Percentiles rank a stretch among this genome's conserved stretches.
phyloP scores from a whole-genome alignment of 2,113 vertebrate genomes.

The Bufo bufo region DNA sequence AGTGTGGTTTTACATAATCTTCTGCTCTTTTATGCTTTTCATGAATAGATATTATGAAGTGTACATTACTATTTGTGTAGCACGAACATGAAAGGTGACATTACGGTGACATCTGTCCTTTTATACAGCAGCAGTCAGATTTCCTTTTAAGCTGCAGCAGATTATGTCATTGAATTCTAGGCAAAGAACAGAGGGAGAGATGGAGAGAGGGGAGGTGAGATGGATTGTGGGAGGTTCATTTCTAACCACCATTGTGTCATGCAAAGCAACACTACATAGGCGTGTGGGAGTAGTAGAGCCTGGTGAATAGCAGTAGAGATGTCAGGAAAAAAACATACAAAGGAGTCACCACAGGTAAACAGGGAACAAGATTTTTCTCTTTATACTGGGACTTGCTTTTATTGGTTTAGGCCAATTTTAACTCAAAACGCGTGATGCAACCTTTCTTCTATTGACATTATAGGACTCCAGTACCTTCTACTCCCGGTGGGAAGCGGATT shows the following conservation, averaged over 20 bases:
- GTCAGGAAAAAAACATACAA: not conserved
- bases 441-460: not conserved
- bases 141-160: constrained; percentile 15
- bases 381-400: not conserved
- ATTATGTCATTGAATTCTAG: constrained; percentile 21
- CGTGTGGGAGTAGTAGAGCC: not conserved
- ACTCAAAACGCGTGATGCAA: not conserved
- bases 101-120: constrained; percentile 16
- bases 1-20: constrained; percentile 5
- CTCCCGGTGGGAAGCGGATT: too few species aligned
- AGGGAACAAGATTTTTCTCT: not conserved
- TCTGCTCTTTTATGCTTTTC: not conserved
- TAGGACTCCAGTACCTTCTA: not conserved
- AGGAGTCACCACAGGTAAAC: not conserved
- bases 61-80: constrained; percentile 17
- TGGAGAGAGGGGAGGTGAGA: not conserved
- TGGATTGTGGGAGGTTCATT: constrained; percentile 24
- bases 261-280: not conserved
- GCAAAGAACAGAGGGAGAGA: constrained; percentile 28
- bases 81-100: constrained; percentile 34
- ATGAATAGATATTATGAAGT: constrained; percentile 7
- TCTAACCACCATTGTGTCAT: too few species aligned
- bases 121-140: constrained; percentile 9
- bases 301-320: not conserved
- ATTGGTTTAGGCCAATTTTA: not conserved